These are phyloP conservation scores for Aramus guarauna DNA, from an alignment of 2,113 vertebrate species.

Conservation along the genomic window DNA sequence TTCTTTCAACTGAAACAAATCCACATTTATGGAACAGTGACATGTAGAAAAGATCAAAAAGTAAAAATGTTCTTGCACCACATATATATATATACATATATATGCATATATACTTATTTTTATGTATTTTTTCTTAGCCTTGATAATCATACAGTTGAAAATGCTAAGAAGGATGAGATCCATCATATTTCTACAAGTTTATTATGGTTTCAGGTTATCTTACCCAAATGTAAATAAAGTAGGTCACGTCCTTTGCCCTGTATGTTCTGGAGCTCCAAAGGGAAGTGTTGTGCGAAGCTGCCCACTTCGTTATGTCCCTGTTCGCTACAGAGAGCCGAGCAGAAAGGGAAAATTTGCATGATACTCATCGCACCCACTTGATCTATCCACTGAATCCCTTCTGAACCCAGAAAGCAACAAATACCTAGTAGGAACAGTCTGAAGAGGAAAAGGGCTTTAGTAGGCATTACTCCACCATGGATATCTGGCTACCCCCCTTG, in stretches of 20 bases:
- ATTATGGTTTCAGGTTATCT: not conserved
- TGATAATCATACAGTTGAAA: not conserved
- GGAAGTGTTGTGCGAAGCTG: not conserved
- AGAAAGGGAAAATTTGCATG: conserved; percentile 63
- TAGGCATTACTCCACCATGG: not conserved
- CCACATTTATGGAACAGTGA: not conserved
- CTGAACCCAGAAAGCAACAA: not conserved
- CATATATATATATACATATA: not conserved
- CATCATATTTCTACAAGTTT: not conserved
- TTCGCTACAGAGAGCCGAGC: not conserved
- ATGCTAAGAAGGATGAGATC: not conserved
- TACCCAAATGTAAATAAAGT: not conserved
- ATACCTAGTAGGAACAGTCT: not conserved
- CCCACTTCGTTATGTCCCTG: not conserved
- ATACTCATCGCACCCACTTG: not conserved
- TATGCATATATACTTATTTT: not conserved
- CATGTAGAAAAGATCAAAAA: not conserved
- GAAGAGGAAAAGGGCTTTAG: not conserved
- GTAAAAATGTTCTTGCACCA: not conserved
- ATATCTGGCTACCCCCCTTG: not conserved
- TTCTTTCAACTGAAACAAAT: not conserved
- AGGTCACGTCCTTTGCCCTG: not conserved
- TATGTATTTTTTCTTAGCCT: not conserved
- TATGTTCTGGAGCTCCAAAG: not conserved
- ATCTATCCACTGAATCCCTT: not conserved